Evolutionary conservation across 1,140 invertebrate species (phyloP), one percentile per base, ranked within the genome.

Genomic region (Nomia melanderi): DNA sequence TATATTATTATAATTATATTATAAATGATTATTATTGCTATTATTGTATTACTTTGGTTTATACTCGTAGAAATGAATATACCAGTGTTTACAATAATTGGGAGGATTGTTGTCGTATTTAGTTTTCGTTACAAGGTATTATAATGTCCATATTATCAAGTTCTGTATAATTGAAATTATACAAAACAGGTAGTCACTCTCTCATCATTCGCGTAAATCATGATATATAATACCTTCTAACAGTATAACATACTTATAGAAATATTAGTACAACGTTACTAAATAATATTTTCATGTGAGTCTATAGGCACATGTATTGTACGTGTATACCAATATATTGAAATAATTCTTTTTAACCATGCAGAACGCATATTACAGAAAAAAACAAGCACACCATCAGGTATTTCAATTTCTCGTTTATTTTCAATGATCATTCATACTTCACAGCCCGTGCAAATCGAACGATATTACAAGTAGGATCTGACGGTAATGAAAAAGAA

Each of bases 51-150:
- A 88, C 86, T 79, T 90, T 91, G 89, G 85, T 90, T 91, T 90
- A 90, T 87, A 90, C 78, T 90, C 82, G 78, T 91, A 91, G 86
- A 87, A 90, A 86, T 87, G 81, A 91, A 90, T 91, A 91, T 91
- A 91, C 86, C 88, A 88, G 87, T 90, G 87, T 90, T 91, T 91
- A 90, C 84, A 90, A 69, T 83, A 82, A 78, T 59, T 44, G 29
- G 1, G 17, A 14, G 1, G 17, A 14, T 31, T 29, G 44, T 20
- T 47, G 20, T 1, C 20, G 14, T 47, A 50, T 50, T 50, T 50
- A n/a, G 33, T 36, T 36, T 36, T 36, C 3, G 33, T 36, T 36
- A 36, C 33, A 36, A 36, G 33, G 8, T 36, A 8, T 36, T 36
- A 36, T 36, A 36, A 36, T n/a, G n/a, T 36, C 33, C 8, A 36